Percentiles rank a stretch among this genome's conserved stretches.
These are phyloP conservation scores for Antechinus stuartii DNA, from an alignment of 2,113 vertebrate genomes.

Conservation along the genomic window DNA sequence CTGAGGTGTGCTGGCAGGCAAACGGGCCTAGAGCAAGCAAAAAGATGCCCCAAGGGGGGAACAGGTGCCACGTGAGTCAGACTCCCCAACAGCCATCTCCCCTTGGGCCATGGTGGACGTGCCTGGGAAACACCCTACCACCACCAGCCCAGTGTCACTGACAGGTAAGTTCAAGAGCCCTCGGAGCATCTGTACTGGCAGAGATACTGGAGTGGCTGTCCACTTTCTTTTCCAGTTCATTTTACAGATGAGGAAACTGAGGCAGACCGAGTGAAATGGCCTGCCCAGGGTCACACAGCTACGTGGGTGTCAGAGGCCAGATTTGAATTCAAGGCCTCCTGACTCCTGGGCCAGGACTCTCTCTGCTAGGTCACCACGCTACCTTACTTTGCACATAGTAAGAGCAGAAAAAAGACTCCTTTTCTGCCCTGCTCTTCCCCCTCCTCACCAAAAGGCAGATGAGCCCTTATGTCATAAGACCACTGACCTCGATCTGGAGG, in stretches of 20 bases:
- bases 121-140: neutral
- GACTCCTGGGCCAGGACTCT: neutral
- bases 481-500: neutral
- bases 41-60: neutral
- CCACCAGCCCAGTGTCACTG: neutral
- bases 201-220: no score
- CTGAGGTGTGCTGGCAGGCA: neutral
- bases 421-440: neutral
- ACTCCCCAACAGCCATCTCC: neutral
- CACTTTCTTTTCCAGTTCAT: no score
- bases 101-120: neutral
- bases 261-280: neutral
- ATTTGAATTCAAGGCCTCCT: constrained; percentile 29
- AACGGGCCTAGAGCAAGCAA: neutral
- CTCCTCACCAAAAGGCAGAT: neutral
- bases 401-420: neutral
- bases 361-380: no score
- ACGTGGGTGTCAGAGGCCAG: neutral
- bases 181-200: neutral
- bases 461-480: neutral
- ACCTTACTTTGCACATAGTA: no score
- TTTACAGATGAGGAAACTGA: constrained; percentile 21
- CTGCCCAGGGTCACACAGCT: neutral
- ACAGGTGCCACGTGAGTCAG: neutral
- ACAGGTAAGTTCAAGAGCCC: neutral